Base-by-base conservation (phyloP, 1,140 invertebrate species). In the Holcopasites calliopsidis region DNA sequence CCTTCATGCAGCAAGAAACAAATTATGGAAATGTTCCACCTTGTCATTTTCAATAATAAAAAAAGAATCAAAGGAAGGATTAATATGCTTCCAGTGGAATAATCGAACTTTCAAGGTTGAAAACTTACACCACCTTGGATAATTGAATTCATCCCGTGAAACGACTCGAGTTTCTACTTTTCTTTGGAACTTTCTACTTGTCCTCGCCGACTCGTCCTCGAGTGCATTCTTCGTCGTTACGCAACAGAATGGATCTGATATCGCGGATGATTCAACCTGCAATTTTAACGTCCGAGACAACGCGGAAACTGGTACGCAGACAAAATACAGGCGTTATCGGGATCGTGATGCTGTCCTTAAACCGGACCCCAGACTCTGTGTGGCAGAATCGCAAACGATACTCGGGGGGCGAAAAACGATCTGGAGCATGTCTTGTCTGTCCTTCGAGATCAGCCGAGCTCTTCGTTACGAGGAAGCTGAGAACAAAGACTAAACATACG, bases 401-500 rank as follows among this genome's bases (percentile, higher is more conserved):
- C n/a, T 58, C 68, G 38, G 21, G 60, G 40, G 35, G n/a, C 33
- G 66, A 62, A 79, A 79, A 73, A 21, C 47, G 78, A 80, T 80
- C 78, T 66, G 49, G 38, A 38, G 65, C 42, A n/a, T n/a, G n/a
- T n/a, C n/a, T n/a, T n/a, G n/a, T n/a, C n/a, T 74, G 78, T 69
- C 49, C 23, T 74, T 73, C 76, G 23, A 21, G 60, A 71, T 66
- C 49, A 74, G 50, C 64, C 47, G 70, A 33, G 38, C 38, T 52
- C 33, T 58, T 55, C 65, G 74, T 65, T 68, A 54, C 52, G 13
- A n/a, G 16, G 42, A 49, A 38, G 28, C 10, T 13, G 13, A 26
- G 23, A 8, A 18, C 35, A 35, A 75, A 26, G 28, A 23, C 55
- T 28, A 16, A 50, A 49, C 55, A 60, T 1, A 16, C 13, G 6